phyloP scores from a whole-genome alignment of 2,797 vertebrate genomes.

The Sphaeramia orbicularis region DNA sequence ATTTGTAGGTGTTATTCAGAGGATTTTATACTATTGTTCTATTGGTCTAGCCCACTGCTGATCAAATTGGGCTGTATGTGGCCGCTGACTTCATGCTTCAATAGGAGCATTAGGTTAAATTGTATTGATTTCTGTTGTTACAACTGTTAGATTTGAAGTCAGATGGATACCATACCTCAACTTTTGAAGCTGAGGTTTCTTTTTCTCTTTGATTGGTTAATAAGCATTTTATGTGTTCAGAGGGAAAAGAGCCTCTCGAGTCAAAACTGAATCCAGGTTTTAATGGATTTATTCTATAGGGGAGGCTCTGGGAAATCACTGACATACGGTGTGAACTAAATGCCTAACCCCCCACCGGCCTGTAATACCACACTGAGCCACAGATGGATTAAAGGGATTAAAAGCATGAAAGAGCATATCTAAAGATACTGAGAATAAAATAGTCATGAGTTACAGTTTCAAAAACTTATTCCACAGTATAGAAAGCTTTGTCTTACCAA shows the following conservation, averaged over 20 bases:
- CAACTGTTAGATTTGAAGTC: no score
- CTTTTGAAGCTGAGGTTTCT: conserved; percentile 18
- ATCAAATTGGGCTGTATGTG: no score
- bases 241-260: conserved; percentile 23
- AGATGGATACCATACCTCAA: neutral
- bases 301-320: conserved; percentile 36
- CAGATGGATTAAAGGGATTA: conserved; percentile 65
- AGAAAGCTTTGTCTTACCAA: no score
- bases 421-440: conserved; percentile 48
- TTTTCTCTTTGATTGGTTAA: conserved; percentile 26
- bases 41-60: no score
- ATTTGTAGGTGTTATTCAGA: no score
- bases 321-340: conserved; percentile 39
- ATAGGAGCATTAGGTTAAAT: no score
- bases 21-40: no score
- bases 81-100: no score
- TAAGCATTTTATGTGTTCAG: conserved; percentile 5
- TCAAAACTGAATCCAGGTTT: conserved; percentile 20
- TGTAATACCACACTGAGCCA: conserved; percentile 34
- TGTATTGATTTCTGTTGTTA: no score
- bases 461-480: neutral
- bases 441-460: conserved; percentile 12
- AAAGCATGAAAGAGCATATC: conserved; percentile 46
- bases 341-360: conserved; percentile 16
- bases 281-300: conserved; percentile 39